phyloP scores from a whole-genome alignment of 2,113 vertebrate species.

The Labrus mixtus region DNA sequence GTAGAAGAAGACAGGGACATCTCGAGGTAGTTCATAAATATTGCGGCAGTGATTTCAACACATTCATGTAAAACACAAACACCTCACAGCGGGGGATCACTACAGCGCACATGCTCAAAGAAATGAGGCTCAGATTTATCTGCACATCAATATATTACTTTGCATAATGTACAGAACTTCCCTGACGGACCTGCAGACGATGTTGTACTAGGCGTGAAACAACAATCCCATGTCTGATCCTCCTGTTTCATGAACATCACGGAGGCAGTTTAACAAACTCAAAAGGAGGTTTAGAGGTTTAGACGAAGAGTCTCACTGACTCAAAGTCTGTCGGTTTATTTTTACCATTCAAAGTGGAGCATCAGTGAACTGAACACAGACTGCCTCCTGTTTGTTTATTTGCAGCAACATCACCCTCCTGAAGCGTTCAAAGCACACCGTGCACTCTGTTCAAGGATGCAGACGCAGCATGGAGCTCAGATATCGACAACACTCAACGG shows the following conservation, averaged over 20 bases:
- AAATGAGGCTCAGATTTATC: slow-evolving; percentile 26
- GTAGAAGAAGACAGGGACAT: not conserved
- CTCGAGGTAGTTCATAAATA: not conserved
- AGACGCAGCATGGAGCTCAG: slow-evolving; percentile 37
- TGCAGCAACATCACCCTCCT: slow-evolving; percentile 27
- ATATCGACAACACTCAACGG: slow-evolving; percentile 48
- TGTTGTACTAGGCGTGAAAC: not conserved
- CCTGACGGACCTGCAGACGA: not conserved
- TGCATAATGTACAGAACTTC: slow-evolving; percentile 5
- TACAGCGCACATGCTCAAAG: slow-evolving; percentile 7
- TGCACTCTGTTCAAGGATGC: slow-evolving; percentile 33
- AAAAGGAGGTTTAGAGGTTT: not conserved
- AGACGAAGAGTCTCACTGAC: not conserved
- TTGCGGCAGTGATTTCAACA: not conserved
- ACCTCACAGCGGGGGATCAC: not conserved
- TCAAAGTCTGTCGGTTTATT: slow-evolving; percentile 5
- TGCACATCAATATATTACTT: slow-evolving; percentile 14
- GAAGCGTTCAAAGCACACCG: slow-evolving; percentile 10
- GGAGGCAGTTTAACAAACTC: not conserved
- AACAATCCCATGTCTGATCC: not conserved
- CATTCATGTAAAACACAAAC: slow-evolving; percentile 14
- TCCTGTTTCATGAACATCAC: not conserved
- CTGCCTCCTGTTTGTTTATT: slow-evolving; percentile 42
- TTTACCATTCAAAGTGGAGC: slow-evolving; percentile 14
- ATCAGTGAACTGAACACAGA: not conserved